These are phyloP conservation scores for Empidonax traillii DNA, from an alignment of 2,113 vertebrate species.

Conservation along the genomic window DNA sequence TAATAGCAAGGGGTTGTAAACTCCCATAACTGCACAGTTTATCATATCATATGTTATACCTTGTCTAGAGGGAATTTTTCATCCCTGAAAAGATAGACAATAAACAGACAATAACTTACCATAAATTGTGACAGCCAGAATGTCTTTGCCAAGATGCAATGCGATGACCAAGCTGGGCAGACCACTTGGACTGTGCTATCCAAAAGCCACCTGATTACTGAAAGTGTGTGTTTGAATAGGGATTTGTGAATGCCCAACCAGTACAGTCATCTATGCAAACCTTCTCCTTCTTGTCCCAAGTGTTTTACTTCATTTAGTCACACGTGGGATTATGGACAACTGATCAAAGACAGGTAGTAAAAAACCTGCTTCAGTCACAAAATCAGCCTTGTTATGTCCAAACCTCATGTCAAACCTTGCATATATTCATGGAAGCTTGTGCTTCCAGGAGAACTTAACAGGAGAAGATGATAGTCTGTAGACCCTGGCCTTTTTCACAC, in stretches of 20 bases:
- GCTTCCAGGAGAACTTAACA: not conserved
- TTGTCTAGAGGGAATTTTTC: slow-evolving; percentile 19
- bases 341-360: not conserved
- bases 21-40: slow-evolving; percentile 12
- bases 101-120: not conserved
- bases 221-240: not conserved
- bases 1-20: slow-evolving; percentile 44
- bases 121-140: not conserved
- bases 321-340: not conserved
- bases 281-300: not conserved
- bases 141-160: not conserved
- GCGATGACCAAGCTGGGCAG: not conserved
- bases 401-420: not conserved
- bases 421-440: not conserved
- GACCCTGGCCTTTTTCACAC: not conserved
- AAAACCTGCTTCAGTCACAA: not conserved
- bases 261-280: not conserved
- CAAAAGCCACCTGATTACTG: not conserved
- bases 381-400: not conserved
- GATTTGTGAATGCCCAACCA: not conserved
- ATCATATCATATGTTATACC: slow-evolving; percentile 3
- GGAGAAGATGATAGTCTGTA: not conserved
- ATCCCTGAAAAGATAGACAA: not conserved
- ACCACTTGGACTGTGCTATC: not conserved
- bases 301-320: not conserved